Conservation (phyloP, 2,113 vertebrate genomes). For the Astur gentilis region DNA sequence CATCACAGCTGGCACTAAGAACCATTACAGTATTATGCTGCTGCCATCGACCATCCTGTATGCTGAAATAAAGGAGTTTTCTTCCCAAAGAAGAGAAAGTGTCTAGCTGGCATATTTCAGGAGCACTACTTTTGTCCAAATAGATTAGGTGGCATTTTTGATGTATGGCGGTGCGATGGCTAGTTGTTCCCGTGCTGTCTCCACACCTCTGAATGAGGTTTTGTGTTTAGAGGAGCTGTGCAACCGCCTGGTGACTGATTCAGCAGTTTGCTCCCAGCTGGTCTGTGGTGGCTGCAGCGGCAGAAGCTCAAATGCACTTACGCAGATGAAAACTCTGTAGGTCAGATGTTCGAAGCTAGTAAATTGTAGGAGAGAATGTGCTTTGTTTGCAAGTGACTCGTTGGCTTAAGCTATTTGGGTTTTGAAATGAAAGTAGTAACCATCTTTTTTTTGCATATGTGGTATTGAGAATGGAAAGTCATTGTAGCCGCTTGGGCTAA, state of each 20-base stretch:
- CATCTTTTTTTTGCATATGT: neutral
- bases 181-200: neutral
- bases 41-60: accelerated
- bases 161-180: neutral
- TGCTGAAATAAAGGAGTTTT: neutral
- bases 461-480: neutral
- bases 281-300: neutral
- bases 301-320: neutral
- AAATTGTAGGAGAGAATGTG: constrained; percentile 49
- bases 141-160: neutral
- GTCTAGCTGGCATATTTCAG: neutral
- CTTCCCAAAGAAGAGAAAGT: neutral
- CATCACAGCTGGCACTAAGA: neutral
- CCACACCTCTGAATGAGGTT: neutral
- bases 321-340: neutral
- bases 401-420: neutral
- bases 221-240: neutral
- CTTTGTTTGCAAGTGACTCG: constrained; percentile 11
- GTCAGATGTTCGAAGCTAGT: constrained; percentile 11
- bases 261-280: constrained; percentile 22
- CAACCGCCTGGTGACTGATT: neutral
- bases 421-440: constrained; percentile 21
- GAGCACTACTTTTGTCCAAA: neutral
- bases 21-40: neutral
- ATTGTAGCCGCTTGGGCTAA: neutral